phyloP scores from a whole-genome alignment of 2,113 vertebrate species.

The Bufo bufo region DNA sequence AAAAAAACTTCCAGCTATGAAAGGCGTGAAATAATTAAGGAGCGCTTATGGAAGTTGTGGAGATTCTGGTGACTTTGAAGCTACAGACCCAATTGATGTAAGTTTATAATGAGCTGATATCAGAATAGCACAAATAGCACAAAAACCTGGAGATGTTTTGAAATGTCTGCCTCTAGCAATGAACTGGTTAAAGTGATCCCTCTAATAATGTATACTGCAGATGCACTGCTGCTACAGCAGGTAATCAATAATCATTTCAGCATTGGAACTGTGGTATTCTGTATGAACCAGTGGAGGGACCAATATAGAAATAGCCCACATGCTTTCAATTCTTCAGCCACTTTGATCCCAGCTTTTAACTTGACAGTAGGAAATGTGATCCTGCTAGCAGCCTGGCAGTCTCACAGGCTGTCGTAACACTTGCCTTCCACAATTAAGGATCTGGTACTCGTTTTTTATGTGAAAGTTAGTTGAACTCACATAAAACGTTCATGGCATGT shows the following conservation, averaged over 20 bases:
- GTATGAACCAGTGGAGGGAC: constrained; percentile 20
- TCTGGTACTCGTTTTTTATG: not conserved
- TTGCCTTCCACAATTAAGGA: constrained; percentile 28
- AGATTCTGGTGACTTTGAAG: not conserved
- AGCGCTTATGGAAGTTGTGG: not conserved
- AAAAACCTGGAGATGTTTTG: not conserved
- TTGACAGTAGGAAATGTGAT: constrained; percentile 48
- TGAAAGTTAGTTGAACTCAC: not conserved
- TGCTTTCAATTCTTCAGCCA: constrained; percentile 51
- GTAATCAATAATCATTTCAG: constrained; percentile 20
- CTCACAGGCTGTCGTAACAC: constrained; percentile 15
- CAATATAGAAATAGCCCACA: constrained; percentile 52
- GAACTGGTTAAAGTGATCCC: constrained; percentile 26
- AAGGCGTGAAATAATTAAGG: not conserved
- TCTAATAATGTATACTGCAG: constrained; percentile 2
- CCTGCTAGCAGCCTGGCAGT: constrained; percentile 17
- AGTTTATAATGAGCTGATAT: not conserved
- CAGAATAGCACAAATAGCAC: not conserved
- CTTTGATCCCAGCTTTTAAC: constrained; percentile 37
- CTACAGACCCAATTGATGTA: not conserved
- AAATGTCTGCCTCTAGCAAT: constrained; percentile 21
- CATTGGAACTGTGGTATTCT: constrained; percentile 31
- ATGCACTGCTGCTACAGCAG: constrained; percentile 23
- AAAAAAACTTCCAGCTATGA: not conserved
- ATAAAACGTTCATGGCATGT: not conserved